Percentiles rank a stretch among this genome's conserved stretches.
Evolutionary conservation across 2,888 invertebrate species (phyloP).

Genomic region (Cerceris rybyensis): DNA sequence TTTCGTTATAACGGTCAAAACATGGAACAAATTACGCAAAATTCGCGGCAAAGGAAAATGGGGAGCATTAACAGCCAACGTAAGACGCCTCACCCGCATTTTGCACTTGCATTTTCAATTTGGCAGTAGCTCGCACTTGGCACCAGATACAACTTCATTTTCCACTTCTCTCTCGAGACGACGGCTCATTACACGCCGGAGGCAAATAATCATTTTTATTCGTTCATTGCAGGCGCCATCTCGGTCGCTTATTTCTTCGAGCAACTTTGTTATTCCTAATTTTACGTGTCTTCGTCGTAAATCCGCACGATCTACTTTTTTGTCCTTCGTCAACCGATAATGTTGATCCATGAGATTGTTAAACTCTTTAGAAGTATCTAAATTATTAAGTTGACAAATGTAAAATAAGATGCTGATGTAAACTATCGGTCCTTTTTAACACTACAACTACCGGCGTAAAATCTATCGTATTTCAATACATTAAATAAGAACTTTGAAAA

Average conservation of each 20-base stretch:
- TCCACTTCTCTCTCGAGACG: constrained; percentile 23
- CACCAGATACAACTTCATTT: constrained; percentile 50
- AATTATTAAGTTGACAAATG: too few species aligned
- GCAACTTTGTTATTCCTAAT: not conserved
- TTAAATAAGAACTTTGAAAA: too few species aligned
- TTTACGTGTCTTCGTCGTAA: not conserved
- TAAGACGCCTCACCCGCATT: constrained; percentile 33
- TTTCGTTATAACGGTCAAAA: too few species aligned
- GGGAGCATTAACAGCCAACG: constrained; percentile 7
- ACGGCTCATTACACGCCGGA: constrained; percentile 27
- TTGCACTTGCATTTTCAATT: constrained; percentile 30
- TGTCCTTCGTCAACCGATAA: too few species aligned
- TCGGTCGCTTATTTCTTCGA: not conserved
- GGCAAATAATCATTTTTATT: constrained; percentile 13
- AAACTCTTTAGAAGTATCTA: too few species aligned
- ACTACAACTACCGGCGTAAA: too few species aligned
- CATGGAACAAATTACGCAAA: not conserved
- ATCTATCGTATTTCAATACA: too few species aligned
- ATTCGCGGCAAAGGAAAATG: not conserved
- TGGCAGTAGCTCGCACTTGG: constrained; percentile 48
- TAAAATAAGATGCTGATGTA: too few species aligned
- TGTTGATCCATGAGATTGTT: too few species aligned
- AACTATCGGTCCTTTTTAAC: too few species aligned
- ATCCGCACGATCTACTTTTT: not conserved
- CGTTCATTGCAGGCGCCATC: constrained; percentile 34